Conservation (phyloP, 2,113 vertebrate species). For the Albula goreensis region DNA sequence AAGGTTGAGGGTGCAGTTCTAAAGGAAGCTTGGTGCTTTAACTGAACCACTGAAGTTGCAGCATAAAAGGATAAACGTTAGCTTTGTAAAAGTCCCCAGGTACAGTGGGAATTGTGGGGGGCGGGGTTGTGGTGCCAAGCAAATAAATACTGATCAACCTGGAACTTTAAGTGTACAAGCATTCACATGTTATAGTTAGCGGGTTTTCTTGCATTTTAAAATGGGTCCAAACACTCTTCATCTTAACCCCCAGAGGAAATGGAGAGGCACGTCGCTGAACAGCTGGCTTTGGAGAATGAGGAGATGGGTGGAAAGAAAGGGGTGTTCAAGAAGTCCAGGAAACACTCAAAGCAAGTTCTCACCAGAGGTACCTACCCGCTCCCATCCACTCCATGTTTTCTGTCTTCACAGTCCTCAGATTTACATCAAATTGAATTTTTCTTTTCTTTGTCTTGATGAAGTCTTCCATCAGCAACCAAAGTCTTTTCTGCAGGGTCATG, state of each 20-base stretch:
- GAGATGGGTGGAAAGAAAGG: conserved; percentile 64
- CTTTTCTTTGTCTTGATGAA: not conserved
- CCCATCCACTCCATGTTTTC: not conserved
- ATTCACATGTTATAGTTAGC: not conserved
- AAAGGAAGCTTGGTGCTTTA: not conserved
- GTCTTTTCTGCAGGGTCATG: not conserved
- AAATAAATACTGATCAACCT: not conserved
- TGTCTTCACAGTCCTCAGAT: not conserved
- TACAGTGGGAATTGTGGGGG: not conserved
- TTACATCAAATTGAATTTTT: not conserved
- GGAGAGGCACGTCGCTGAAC: conserved; percentile 81
- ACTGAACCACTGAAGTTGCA: not conserved
- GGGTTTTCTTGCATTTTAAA: not conserved
- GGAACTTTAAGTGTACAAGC: not conserved
- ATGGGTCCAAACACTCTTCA: not conserved
- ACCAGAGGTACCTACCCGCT: conserved; percentile 74
- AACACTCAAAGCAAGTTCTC: conserved; percentile 71
- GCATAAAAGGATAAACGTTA: not conserved
- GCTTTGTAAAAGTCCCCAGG: not conserved
- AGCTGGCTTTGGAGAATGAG: conserved; percentile 78
- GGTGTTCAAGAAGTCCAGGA: conserved; percentile 79
- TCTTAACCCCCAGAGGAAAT: conserved; percentile 77
- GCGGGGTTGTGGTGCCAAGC: not conserved
- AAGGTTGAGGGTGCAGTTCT: not conserved
- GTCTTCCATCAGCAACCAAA: not conserved